phyloP scores from a whole-genome alignment of 2,888 invertebrate genomes.

The Watsonalla binaria region DNA sequence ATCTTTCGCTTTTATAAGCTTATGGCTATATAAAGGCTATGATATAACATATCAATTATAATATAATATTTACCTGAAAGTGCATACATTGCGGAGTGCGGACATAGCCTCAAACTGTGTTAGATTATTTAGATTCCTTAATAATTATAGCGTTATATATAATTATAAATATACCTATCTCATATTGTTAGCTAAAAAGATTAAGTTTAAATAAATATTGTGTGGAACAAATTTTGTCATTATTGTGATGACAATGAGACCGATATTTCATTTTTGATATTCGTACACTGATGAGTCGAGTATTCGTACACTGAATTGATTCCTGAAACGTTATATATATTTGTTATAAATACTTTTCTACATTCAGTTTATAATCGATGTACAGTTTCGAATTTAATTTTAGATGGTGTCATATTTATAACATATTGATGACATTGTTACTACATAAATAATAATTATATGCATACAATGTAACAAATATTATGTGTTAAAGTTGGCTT shows the following conservation, averaged over 20 bases:
- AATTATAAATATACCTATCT: conserved; percentile 49
- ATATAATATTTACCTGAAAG: conserved; percentile 15
- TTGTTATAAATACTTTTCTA: no score
- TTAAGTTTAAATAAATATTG: conserved; percentile 47
- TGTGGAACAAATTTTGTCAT: conserved; percentile 48
- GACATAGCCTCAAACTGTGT: conserved; percentile 37
- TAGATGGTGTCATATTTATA: no score
- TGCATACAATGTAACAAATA: no score
- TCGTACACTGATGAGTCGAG: no score
- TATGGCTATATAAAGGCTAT: conserved; percentile 3
- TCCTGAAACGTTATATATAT: no score
- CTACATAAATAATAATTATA: no score
- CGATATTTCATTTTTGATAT: no score
- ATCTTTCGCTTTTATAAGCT: not conserved
- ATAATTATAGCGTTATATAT: conserved; percentile 57
- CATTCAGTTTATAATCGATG: not conserved
- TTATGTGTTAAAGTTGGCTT: no score
- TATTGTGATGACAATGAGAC: no score
- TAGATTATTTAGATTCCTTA: conserved; percentile 59
- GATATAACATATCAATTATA: conserved; percentile 24
- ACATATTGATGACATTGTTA: no score
- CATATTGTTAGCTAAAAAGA: conserved; percentile 62
- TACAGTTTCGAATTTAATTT: not conserved
- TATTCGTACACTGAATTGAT: no score
- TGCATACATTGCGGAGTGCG: conserved; percentile 37